Evolutionary conservation across 2,797 vertebrate species (phyloP).

Genomic region (Todus mexicanus): DNA sequence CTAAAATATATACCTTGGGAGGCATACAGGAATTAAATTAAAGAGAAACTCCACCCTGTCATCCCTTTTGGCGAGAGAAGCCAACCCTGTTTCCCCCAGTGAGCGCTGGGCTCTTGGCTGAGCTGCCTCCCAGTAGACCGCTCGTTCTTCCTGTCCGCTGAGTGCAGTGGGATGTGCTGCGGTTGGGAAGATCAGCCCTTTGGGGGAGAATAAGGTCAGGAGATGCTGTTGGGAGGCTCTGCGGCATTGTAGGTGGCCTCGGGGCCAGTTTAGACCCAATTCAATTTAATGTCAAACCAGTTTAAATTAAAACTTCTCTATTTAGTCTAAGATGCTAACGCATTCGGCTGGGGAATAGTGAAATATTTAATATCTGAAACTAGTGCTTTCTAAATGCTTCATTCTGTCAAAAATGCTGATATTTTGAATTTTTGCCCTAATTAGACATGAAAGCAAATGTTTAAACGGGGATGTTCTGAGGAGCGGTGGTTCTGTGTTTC

Average conservation of each 20-base stretch:
- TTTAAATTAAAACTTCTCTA: neutral
- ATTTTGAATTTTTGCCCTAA: neutral
- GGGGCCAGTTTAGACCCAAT: neutral
- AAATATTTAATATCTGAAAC: neutral
- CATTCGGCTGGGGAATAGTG: neutral
- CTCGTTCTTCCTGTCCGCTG: rapidly evolving
- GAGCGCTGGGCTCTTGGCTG: neutral
- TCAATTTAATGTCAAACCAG: slow-evolving; percentile 8
- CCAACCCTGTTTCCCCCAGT: neutral
- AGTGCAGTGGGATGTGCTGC: neutral
- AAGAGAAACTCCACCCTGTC: no score
- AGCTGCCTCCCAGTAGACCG: neutral
- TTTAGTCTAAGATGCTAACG: neutral
- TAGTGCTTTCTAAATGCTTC: neutral
- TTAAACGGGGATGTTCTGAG: neutral
- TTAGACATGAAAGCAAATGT: neutral
- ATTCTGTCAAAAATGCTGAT: neutral
- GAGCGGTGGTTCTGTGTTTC: neutral
- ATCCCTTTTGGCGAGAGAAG: neutral
- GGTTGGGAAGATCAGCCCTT: neutral
- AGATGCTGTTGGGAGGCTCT: neutral
- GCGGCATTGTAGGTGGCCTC: rapidly evolving
- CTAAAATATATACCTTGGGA: neutral
- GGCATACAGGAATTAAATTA: neutral
- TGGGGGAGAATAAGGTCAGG: neutral